Conservation (phyloP, 2,113 vertebrate genomes). For the Epinephelus cyanopodus region DNA sequence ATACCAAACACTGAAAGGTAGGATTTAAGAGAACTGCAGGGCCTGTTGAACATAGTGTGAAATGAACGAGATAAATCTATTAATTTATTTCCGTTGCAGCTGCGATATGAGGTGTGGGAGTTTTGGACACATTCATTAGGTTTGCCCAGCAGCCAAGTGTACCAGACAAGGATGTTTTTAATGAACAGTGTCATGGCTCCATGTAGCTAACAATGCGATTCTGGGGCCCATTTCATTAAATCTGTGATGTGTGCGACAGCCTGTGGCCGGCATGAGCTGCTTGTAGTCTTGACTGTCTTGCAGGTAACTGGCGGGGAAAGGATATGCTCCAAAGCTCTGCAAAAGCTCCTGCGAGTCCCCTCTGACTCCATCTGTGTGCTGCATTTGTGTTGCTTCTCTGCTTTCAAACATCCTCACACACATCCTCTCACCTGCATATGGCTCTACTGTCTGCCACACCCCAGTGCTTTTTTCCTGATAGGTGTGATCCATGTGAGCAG, state of each 20-base stretch:
- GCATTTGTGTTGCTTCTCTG: not conserved
- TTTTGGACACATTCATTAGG: not conserved
- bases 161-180: conserved; percentile 22
- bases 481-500: not conserved
- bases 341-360: not conserved
- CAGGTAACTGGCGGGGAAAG: conserved; percentile 8
- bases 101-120: not conserved
- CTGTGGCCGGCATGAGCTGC: not conserved
- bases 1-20: not conserved
- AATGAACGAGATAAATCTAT: not conserved
- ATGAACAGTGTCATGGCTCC: conserved; percentile 5
- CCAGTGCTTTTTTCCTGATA: not conserved
- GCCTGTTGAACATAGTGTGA: not conserved
- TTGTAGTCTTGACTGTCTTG: not conserved
- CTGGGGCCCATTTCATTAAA: conserved; percentile 21
- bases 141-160: not conserved
- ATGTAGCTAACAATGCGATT: not conserved
- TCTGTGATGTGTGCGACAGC: conserved; percentile 13
- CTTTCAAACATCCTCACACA: not conserved
- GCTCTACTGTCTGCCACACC: not conserved
- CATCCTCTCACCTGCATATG: not conserved
- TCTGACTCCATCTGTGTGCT: not conserved
- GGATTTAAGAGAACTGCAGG: not conserved
- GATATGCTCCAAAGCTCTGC: not conserved
- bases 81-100: not conserved